These are phyloP conservation scores for Todiramphus saurophagus DNA, from an alignment of 2,113 vertebrate genomes.

Conservation along the genomic window DNA sequence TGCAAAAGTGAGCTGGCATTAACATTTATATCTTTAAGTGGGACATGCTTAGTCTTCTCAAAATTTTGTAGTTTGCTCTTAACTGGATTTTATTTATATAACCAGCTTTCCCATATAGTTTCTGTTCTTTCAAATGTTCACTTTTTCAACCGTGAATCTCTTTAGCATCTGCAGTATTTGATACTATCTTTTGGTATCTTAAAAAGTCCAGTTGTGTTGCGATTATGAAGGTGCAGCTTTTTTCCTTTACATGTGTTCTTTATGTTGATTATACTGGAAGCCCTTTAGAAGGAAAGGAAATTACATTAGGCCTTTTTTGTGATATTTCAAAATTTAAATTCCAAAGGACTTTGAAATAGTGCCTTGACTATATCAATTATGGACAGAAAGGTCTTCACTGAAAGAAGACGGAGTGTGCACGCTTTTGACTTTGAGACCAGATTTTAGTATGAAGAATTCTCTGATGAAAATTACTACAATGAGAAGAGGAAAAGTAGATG, in stretches of 20 bases:
- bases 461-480: neutral
- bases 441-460: neutral
- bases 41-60: neutral
- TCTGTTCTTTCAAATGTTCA: neutral
- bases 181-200: neutral
- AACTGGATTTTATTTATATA: neutral
- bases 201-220: neutral
- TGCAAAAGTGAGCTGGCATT: slow-evolving; percentile 74
- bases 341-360: neutral
- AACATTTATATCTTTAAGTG: neutral
- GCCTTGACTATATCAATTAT: neutral
- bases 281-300: neutral
- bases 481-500: neutral
- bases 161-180: neutral
- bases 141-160: neutral
- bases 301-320: neutral
- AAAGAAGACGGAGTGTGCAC: neutral
- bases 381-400: neutral
- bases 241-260: neutral
- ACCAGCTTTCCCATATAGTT: neutral
- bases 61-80: neutral
- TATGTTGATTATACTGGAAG: neutral
- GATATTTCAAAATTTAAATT: neutral
- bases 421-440: neutral
- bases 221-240: neutral